phyloP scores from a whole-genome alignment of 2,797 vertebrate species.

The Alectoris magna region DNA sequence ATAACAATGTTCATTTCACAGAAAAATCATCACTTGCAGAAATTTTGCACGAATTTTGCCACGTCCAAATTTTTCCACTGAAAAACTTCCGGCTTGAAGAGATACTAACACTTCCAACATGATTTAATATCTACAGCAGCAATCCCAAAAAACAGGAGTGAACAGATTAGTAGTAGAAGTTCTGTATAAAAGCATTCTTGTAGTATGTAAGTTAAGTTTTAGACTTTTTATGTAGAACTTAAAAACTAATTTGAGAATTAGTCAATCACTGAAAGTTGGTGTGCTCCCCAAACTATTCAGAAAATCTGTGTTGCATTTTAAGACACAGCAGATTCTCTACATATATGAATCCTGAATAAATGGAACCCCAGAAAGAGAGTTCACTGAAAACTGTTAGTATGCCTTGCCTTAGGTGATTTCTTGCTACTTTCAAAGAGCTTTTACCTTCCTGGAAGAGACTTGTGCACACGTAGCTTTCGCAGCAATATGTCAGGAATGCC shows the following conservation, averaged over 20 bases:
- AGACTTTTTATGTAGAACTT: neutral
- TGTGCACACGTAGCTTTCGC: slow-evolving; percentile 93
- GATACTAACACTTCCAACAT: neutral
- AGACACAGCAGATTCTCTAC: neutral
- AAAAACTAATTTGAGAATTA: neutral
- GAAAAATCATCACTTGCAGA: neutral
- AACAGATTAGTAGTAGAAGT: neutral
- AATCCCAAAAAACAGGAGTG: neutral
- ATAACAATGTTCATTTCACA: neutral
- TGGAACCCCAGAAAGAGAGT: neutral
- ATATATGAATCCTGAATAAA: neutral
- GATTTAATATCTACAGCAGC: neutral
- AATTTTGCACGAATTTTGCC: neutral
- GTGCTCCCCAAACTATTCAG: neutral
- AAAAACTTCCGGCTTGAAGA: neutral
- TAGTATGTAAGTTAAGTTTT: neutral
- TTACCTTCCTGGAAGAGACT: slow-evolving; percentile 91
- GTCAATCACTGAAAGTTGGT: neutral
- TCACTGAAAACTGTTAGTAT: neutral
- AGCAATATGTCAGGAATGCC: slow-evolving; percentile 96
- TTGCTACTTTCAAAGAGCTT: neutral
- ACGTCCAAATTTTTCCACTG: neutral
- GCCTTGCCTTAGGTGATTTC: neutral
- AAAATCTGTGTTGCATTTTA: neutral
- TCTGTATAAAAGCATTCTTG: neutral